Conservation (phyloP, 2,888 invertebrate genomes). For the Chrysodeixis includens region DNA sequence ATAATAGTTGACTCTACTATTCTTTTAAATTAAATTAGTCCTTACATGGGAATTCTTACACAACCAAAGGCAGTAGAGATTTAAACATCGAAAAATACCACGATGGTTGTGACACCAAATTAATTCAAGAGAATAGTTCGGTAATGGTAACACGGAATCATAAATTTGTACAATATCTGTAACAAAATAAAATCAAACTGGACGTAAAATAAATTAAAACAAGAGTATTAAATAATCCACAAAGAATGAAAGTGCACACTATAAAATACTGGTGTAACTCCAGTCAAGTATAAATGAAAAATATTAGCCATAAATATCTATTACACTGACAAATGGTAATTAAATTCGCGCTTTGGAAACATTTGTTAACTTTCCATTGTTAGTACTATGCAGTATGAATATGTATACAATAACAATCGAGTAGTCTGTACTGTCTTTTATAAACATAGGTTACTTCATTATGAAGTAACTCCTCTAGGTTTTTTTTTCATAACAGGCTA, state of each 20-base stretch:
- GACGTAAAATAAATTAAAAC: background rate
- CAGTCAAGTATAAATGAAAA: background rate
- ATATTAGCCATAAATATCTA: background rate
- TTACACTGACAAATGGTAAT: background rate
- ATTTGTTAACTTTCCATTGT: background rate
- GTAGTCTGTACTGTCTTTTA: too few species aligned
- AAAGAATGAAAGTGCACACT: background rate
- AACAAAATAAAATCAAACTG: background rate
- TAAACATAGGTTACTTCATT: too few species aligned
- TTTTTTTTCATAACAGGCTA: too few species aligned
- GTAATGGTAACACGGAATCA: constrained; percentile 1
- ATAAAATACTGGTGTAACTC: background rate
- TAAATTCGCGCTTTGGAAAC: background rate
- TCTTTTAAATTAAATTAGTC: constrained; percentile 9
- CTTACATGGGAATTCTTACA: background rate
- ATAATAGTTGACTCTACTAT: background rate
- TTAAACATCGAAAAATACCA: background rate
- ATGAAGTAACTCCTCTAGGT: too few species aligned
- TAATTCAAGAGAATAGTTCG: background rate
- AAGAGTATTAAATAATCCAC: background rate
- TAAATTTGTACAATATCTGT: background rate
- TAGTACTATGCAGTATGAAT: background rate
- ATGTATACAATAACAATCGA: background rate
- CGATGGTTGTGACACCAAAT: background rate
- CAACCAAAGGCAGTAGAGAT: background rate